Conservation (phyloP, 2,113 vertebrate genomes). For the Limanda limanda region DNA sequence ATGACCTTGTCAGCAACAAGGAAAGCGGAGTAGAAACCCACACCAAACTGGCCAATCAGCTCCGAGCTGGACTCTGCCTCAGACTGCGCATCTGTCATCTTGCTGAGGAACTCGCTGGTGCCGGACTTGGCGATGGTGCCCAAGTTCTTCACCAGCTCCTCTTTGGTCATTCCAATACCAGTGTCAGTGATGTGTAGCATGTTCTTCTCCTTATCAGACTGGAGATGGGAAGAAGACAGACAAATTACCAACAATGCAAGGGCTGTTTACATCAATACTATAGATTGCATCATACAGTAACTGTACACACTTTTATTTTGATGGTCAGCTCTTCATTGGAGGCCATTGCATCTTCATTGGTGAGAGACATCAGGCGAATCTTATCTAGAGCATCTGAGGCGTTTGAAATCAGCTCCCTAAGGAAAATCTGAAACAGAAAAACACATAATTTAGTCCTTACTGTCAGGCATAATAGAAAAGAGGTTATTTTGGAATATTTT, state of each 20-base stretch:
- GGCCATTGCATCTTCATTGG: conserved; percentile 88
- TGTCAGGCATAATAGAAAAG: neutral
- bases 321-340: conserved; percentile 92
- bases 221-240: neutral
- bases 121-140: conserved; percentile 99
- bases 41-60: conserved; percentile 98
- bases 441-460: neutral
- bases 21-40: conserved; percentile 99
- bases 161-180: conserved; percentile 97
- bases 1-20: conserved; percentile 98
- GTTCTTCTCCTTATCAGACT: conserved; percentile 99
- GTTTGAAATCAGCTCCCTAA: conserved; percentile 95
- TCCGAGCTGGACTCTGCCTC: conserved; percentile 97
- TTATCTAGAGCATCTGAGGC: conserved; percentile 95
- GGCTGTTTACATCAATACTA: neutral
- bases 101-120: conserved; percentile 98
- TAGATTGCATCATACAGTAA: neutral
- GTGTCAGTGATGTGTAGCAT: conserved; percentile 98
- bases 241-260: neutral
- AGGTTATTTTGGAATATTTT: neutral
- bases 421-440: conserved; percentile 87
- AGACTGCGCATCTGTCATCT: conserved; percentile 92
- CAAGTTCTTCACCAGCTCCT: conserved; percentile 95
- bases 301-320: conserved; percentile 89
- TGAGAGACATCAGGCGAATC: conserved; percentile 91